A percentile compares a stretch with the other conserved stretches of the same genome.
Conservation (phyloP, 2,113 vertebrate genomes). For the Ictalurus furcatus region DNA sequence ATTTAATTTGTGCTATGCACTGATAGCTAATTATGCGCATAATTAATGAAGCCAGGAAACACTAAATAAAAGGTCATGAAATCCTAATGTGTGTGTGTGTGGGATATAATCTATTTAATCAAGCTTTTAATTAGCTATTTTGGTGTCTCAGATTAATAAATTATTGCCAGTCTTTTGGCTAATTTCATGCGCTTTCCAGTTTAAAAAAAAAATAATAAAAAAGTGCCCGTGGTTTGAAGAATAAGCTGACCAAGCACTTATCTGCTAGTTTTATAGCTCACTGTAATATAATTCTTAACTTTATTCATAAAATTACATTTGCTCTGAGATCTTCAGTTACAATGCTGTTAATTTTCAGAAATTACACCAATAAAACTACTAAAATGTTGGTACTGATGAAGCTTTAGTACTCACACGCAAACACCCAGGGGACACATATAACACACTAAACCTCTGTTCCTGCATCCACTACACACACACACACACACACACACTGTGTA, state of each 20-base stretch:
- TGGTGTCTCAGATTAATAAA: background rate
- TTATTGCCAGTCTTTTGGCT: background rate
- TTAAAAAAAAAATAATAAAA: background rate
- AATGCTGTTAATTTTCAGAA: background rate
- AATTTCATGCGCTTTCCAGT: background rate
- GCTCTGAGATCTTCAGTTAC: background rate
- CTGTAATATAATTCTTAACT: background rate
- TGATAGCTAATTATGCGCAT: background rate
- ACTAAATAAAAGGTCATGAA: no score
- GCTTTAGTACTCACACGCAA: background rate
- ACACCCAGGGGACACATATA: background rate
- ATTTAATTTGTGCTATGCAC: background rate
- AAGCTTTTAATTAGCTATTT: background rate
- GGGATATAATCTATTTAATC: background rate
- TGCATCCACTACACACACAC: background rate
- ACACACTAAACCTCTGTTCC: background rate
- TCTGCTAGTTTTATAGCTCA: background rate
- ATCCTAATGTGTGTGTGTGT: background rate
- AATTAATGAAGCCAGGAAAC: no score
- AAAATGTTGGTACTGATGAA: background rate
- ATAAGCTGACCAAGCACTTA: background rate
- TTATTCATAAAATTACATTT: background rate
- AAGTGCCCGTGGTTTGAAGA: background rate
- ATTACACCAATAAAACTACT: background rate
- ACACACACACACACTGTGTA: background rate